Conservation (phyloP, 2,888 invertebrate genomes). For the Pyrgus malvae region DNA sequence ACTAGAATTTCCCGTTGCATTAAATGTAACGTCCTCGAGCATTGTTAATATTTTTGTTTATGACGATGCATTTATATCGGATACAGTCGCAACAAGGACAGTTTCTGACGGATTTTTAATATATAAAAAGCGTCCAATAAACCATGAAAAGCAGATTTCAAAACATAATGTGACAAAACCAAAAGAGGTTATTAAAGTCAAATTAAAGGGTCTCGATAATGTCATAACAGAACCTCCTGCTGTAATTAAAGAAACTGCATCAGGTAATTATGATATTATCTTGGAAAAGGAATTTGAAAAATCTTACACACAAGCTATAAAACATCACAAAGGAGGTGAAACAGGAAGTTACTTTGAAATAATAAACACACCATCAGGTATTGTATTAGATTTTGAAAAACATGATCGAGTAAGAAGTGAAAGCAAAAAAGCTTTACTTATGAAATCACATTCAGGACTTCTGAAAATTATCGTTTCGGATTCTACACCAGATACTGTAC, state of each 20-base stretch:
- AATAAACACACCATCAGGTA: conserved; percentile 46
- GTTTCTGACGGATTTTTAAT: conserved; percentile 6
- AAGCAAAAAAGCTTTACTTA: conserved; percentile 45
- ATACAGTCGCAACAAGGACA: conserved; percentile 10
- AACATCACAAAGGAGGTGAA: conserved; percentile 38
- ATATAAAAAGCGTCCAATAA: not conserved
- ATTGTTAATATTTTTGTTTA: conserved; percentile 9
- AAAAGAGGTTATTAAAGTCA: conserved; percentile 41
- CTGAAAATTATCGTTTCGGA: conserved; percentile 44
- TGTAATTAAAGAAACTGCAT: conserved; percentile 48
- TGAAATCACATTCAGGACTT: conserved; percentile 50
- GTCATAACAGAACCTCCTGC: conserved; percentile 41
- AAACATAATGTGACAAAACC: conserved; percentile 3
- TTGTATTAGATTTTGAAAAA: conserved; percentile 45
- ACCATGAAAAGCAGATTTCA: not conserved
- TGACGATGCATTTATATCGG: not conserved
- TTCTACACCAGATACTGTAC: not conserved
- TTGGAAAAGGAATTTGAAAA: conserved; percentile 65
- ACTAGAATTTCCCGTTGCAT: conserved; percentile 3
- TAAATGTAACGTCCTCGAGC: not conserved
- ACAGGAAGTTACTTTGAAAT: conserved; percentile 44
- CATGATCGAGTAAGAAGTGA: conserved; percentile 22
- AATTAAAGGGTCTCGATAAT: conserved; percentile 38
- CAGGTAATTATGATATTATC: conserved; percentile 51
- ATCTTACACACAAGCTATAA: conserved; percentile 41